Evolutionary conservation across 1,140 invertebrate species (phyloP).

Genomic region (Steinernema khuongi): DNA sequence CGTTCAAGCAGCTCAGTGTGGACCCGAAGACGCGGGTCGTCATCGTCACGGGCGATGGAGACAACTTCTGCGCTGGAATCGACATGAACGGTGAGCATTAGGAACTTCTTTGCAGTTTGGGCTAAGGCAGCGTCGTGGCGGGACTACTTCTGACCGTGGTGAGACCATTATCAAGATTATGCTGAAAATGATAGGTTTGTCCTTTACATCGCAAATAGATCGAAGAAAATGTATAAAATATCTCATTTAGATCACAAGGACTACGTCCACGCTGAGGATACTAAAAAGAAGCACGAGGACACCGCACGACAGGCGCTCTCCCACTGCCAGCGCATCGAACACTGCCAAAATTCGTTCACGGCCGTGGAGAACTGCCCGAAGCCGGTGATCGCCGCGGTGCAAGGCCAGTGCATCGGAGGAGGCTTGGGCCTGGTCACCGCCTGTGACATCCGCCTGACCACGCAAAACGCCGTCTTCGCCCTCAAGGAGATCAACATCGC

Average conservation of each 20-base stretch:
- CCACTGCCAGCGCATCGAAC: conserved; percentile 15
- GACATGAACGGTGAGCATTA: conserved; percentile 55
- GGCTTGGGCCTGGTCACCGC: conserved; percentile 79
- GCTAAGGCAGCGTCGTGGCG: too few species aligned
- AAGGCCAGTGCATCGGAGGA: conserved; percentile 81
- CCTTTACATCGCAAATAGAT: too few species aligned
- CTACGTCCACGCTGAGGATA: not conserved
- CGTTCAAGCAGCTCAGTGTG: conserved; percentile 71
- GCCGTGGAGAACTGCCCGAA: conserved; percentile 73
- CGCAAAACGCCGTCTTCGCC: conserved; percentile 83
- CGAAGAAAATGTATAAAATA: not conserved
- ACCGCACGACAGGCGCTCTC: conserved; percentile 16
- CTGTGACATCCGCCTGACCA: conserved; percentile 86
- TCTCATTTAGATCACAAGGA: not conserved
- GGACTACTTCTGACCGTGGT: too few species aligned
- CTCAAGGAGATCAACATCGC: conserved; percentile 71
- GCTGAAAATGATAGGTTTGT: too few species aligned
- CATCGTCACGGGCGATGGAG: conserved; percentile 76
- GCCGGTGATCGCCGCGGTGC: conserved; percentile 80
- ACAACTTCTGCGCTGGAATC: conserved; percentile 74
- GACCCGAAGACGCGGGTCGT: conserved; percentile 77
- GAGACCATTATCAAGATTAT: too few species aligned
- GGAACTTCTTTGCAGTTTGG: too few species aligned
- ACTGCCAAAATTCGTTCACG: conserved; percentile 19
- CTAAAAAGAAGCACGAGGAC: not conserved